Conservation (phyloP, 2,797 vertebrate species). For the Aphelocoma californica region DNA sequence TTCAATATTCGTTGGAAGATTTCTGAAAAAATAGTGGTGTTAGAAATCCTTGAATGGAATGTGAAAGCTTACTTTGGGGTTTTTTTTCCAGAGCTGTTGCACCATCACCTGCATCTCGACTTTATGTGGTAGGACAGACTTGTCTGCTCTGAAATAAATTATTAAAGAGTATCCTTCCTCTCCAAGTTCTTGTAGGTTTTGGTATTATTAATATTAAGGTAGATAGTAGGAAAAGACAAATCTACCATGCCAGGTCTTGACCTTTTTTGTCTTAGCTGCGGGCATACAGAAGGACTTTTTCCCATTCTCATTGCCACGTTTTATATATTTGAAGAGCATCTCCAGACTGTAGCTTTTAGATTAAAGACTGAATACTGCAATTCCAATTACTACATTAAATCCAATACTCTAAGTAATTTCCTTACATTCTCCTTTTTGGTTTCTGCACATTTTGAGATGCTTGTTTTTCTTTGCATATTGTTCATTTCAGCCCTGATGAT, state of each 20-base stretch:
- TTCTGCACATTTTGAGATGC: neutral
- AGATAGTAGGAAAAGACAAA: neutral
- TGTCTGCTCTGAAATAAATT: neutral
- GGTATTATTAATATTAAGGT: neutral
- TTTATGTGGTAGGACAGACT: neutral
- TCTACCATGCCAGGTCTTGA: neutral
- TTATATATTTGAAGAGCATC: neutral
- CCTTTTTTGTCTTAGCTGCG: neutral
- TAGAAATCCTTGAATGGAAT: neutral
- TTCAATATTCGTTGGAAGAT: neutral
- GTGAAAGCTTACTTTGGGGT: rapidly evolving
- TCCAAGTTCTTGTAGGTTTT: neutral
- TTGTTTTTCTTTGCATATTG: neutral
- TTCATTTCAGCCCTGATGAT: neutral
- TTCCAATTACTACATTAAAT: neutral
- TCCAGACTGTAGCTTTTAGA: neutral
- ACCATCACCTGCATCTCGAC: neutral
- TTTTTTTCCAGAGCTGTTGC: neutral
- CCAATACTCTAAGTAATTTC: neutral
- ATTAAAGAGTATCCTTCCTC: neutral
- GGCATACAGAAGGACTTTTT: neutral
- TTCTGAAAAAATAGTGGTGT: neutral
- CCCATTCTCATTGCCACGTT: neutral
- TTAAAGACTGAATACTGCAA: neutral
- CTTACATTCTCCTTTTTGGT: neutral